Base-by-base conservation (phyloP, 2,888 invertebrate genomes). In the Brachycybe producta region DNA sequence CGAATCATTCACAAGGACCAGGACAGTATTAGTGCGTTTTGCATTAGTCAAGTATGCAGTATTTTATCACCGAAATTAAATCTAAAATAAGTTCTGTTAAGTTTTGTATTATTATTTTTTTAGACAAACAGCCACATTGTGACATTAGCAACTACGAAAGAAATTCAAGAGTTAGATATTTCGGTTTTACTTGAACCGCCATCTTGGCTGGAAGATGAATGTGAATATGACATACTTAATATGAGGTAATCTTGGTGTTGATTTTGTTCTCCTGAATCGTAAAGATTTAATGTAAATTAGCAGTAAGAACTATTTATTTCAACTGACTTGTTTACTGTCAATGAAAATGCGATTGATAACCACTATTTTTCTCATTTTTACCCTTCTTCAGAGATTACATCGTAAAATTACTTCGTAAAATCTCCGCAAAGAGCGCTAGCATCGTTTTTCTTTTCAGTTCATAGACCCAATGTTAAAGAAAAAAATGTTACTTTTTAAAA, bases 1-100 rank as follows among this genome's bases (percentile, higher is more conserved):
- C 78, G 94, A 58, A 90, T 98, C 60, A 90, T 98, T 58, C 97
- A 98, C 69, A 95, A 97, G 70, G 98, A 98, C 65, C 94, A 94
- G 70, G 98, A 98, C 68, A 87, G 92, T 51, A 94, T 98, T 59
- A 82, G 91, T 48, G 88, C 97, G 28, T 98, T 98, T 74, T 94
- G 95, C 64, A 76, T 95, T 52, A 95, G 94, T 68, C 84, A 86
- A 75, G 91, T 87, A 63, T 56, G 43, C 7, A 4, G 41, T n/a
- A 19, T 19, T 23, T 19, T 23, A 3, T n/a, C 41, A 17, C n/a
- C 17, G 3, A 17, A 19, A 17, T 40, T 40, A 5, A 30, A 30
- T 30, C 35, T 34, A 34, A 3, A 3, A 34, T 34, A 15, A 2
- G 3, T 15, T 5, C 35, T 3, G 3, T 34, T 34, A 15, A 34